A percentile compares a stretch with the other conserved stretches of the same genome.
Conservation (phyloP, 1,140 invertebrate species). For the Potamilus streckersoni region DNA sequence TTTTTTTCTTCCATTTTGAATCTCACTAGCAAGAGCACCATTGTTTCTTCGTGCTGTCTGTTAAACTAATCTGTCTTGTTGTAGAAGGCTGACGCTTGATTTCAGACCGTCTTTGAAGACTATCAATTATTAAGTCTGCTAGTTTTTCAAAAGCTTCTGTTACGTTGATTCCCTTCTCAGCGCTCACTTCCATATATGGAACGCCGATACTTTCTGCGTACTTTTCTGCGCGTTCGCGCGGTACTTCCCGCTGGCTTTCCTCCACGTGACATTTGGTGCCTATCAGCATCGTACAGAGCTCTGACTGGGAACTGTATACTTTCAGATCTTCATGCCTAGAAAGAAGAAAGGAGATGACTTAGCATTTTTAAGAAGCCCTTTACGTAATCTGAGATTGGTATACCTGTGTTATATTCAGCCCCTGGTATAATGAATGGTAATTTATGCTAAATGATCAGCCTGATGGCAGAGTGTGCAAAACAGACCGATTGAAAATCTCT, state of each 20-base stretch:
- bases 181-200: slow-evolving; percentile 35
- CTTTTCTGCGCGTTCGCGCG: slow-evolving; percentile 23
- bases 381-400: too few species aligned
- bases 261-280: slow-evolving; percentile 34
- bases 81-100: too few species aligned
- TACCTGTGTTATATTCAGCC: too few species aligned
- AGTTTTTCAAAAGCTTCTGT: slow-evolving; percentile 35
- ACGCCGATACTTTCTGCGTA: slow-evolving; percentile 29
- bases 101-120: neutral
- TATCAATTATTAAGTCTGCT: slow-evolving; percentile 28
- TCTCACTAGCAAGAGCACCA: too few species aligned
- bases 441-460: too few species aligned
- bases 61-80: too few species aligned
- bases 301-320: slow-evolving; percentile 26
- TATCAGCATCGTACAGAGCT: slow-evolving; percentile 28
- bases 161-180: slow-evolving; percentile 28
- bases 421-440: too few species aligned
- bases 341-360: neutral
- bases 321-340: slow-evolving; percentile 31
- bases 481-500: too few species aligned
- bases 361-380: too few species aligned
- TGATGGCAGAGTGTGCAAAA: too few species aligned
- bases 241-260: slow-evolving; percentile 17
- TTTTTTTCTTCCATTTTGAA: too few species aligned
- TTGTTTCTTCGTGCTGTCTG: too few species aligned